phyloP scores from a whole-genome alignment of 2,113 vertebrate species.

The Gallinago jamesoni region DNA sequence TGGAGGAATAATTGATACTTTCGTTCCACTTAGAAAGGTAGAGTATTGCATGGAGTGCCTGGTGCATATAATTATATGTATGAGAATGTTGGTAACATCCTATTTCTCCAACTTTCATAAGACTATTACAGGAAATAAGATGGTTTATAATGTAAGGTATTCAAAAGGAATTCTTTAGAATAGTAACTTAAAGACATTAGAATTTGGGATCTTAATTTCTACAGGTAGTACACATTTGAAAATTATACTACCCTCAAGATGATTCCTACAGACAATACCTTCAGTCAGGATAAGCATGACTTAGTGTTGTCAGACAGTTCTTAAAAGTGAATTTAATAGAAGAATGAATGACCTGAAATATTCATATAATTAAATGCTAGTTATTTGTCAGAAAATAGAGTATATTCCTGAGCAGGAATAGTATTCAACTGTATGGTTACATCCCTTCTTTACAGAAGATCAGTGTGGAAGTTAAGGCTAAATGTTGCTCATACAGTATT shows the following conservation, averaged over 20 bases:
- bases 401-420: background rate
- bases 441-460: background rate
- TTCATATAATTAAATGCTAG: background rate
- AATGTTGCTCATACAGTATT: background rate
- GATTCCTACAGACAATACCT: background rate
- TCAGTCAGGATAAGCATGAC: background rate
- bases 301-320: background rate
- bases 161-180: background rate
- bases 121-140: background rate
- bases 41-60: background rate
- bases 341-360: background rate
- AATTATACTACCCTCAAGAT: background rate
- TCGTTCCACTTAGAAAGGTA: conserved; percentile 89
- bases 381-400: background rate
- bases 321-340: background rate
- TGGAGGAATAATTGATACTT: conserved; percentile 88
- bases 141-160: background rate
- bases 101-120: background rate
- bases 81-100: background rate
- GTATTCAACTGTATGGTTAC: background rate
- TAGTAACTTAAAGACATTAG: background rate
- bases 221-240: background rate
- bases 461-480: background rate
- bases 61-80: background rate
- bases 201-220: background rate